Base-by-base conservation (phyloP, 2,797 vertebrate genomes). In the Dallia pectoralis region DNA sequence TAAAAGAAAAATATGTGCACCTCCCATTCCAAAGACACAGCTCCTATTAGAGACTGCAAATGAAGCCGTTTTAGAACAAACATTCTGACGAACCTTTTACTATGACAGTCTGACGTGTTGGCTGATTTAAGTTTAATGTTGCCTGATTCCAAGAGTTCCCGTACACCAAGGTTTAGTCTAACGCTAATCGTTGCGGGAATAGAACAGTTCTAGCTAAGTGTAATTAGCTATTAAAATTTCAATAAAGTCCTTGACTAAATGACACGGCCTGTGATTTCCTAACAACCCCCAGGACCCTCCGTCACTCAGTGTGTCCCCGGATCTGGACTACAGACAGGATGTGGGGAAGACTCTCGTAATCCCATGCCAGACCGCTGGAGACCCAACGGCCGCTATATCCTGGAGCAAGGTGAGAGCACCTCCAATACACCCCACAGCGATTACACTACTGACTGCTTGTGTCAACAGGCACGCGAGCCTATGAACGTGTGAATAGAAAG, bases 311-410 rank as follows among this genome's bases (percentile, higher is more conserved):
- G 73, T 92, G 65, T 77, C 79, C 16, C 95, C 95, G 59, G 90
- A 87, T 69, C 85, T 91, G 61, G 94, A 95, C 6, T 96, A 96
- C 71, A 92, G 93, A 81, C 91, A 93, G 81, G 93, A 94, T 76
- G 92, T 93, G 56, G 94, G 94, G 1, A 71, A 90, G 70, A 90
- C 93, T 70, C 87, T 96, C 11, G 81, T 93, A 27, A 89, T 96
- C 36, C 93, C 93, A 2, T 96, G 95, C 0, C 16, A 67, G 0
- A 93, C 93, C 29, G 65, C 0, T 0, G 94, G 94, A 64, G 91
- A 95, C 70, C 93, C 93, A 1, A 74, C 82, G 0, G 93, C 94
- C 1, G 49, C 75, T 6, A 22, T 95, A 82, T 90, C 85, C 48
- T 96, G 95, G 95, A 71, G 76, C 62, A 95, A 95, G 93, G 95